Evolutionary conservation across 2,888 invertebrate genomes (phyloP), one percentile per base, ranked within the genome.

Genomic region (Troides aeacus): DNA sequence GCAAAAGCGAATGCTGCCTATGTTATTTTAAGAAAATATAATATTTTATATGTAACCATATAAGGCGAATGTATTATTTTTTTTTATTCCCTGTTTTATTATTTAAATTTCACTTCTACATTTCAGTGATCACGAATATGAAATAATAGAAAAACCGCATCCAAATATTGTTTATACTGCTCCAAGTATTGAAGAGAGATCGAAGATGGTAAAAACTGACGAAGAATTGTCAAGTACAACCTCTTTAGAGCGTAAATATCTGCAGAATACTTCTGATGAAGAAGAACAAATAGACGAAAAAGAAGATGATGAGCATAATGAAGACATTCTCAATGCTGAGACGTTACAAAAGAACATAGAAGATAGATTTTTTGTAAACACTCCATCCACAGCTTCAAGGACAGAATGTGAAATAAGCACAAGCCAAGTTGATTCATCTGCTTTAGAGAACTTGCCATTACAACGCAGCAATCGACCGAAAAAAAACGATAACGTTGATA

Each of bases 51-150:
- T 18, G 39, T 21, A 42, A 42, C 21, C 23, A n/a, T 12, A 50
- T 24, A 36, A 36, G 24, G 67, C 46, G 68, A 65, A 60, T 36
- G 61, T 61, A 39, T 58, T 4, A 18, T 46, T n/a, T 59, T 58
- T 36, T 62, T 68, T 68, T 72, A 56, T 69, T 61, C 72, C 70
- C 70, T 73, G 65, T 62, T 62, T 61, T 60, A 24, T 53, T 71
- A 62, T 71, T 57, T 42, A 58, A 50, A 17, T 5, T 17, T 23
- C 23, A 46, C 46, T 6, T 62, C 10, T 39, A 56, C 42, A 23
- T 68, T 95, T 79, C 93, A 97, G 97, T 94, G 97, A 97, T 94
- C 97, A 97, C 95, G 97, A 97, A 91, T 97, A 97, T 93, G 97
- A 97, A 93, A 96, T 97, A 78, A 96, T 97, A 86, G 96, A 96